Evolutionary conservation across 2,797 vertebrate genomes (phyloP).

Genomic region (Parambassis ranga): DNA sequence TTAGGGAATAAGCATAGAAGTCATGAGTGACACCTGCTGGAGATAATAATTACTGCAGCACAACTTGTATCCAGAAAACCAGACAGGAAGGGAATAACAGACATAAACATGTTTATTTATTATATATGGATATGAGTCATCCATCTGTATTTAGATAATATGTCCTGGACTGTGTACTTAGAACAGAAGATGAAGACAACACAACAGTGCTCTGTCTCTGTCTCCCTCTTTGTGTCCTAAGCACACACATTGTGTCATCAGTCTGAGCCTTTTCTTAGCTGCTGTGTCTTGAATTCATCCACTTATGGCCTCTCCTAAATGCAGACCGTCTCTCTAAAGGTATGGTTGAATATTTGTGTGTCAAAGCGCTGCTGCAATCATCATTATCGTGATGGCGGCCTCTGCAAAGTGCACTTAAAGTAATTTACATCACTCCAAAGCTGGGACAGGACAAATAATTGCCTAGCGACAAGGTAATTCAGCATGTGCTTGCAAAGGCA

Average conservation of each 20-base stretch:
- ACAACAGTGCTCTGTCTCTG: neutral
- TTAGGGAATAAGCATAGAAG: slow-evolving; percentile 41
- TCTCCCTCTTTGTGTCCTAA: slow-evolving; percentile 32
- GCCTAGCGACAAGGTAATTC: slow-evolving; percentile 77
- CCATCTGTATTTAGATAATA: slow-evolving; percentile 8
- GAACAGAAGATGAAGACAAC: slow-evolving; percentile 2
- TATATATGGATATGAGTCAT: neutral
- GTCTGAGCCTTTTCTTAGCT: slow-evolving; percentile 14
- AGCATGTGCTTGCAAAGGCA: slow-evolving; percentile 45
- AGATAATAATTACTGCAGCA: slow-evolving; percentile 45
- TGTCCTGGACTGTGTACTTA: no score
- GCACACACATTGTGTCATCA: slow-evolving; percentile 34
- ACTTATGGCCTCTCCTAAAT: slow-evolving; percentile 24
- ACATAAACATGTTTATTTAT: neutral
- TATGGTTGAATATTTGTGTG: slow-evolving; percentile 73
- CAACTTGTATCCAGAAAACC: neutral
- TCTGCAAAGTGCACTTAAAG: slow-evolving; percentile 84
- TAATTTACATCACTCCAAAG: slow-evolving; percentile 82
- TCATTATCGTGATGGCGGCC: slow-evolving; percentile 77
- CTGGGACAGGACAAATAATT: slow-evolving; percentile 82
- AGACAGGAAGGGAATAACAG: neutral
- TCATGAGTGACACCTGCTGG: slow-evolving; percentile 79
- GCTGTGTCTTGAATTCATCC: slow-evolving; percentile 23
- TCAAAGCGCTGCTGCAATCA: slow-evolving; percentile 71
- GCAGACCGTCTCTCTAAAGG: slow-evolving; percentile 56